Percentiles rank a stretch among this genome's conserved stretches.
phyloP scores from a whole-genome alignment of 2,888 invertebrate species.

The Conops quadrifasciatus region DNA sequence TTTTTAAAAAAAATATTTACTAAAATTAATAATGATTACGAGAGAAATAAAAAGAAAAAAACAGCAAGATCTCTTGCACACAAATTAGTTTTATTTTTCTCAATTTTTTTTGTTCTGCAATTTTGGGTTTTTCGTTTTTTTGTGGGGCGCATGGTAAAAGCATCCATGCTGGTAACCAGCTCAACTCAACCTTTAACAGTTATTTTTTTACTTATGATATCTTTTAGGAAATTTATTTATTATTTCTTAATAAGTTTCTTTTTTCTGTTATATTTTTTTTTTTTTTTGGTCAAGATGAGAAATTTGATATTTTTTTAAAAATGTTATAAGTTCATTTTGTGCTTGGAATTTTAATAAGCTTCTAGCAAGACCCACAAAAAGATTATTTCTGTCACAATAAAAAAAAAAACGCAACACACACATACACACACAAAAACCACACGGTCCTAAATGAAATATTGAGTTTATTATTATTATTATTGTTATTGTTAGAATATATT shows the following conservation, averaged over 20 bases:
- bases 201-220: not conserved
- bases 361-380: not conserved
- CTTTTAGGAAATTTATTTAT: not conserved
- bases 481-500: no score
- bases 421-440: no score
- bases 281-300: not conserved
- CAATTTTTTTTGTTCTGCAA: not conserved
- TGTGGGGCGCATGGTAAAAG: no score
- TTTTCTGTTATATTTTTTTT: constrained; percentile 8
- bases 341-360: constrained; percentile 19
- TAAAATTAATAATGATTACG: constrained; percentile 1
- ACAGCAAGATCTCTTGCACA: constrained; percentile 28
- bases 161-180: no score
- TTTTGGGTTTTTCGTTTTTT: no score
- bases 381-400: no score
- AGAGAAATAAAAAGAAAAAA: constrained; percentile 14
- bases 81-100: not conserved
- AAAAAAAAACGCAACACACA: no score
- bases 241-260: not conserved
- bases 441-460: no score
- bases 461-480: no score
- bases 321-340: constrained; percentile 10
- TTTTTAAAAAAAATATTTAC: not conserved
- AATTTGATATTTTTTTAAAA: not conserved
- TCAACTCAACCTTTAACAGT: not conserved